Evolutionary conservation across 1,140 invertebrate genomes (phyloP), one percentile per base, ranked within the genome.

Genomic region (Conus ventricosus): DNA sequence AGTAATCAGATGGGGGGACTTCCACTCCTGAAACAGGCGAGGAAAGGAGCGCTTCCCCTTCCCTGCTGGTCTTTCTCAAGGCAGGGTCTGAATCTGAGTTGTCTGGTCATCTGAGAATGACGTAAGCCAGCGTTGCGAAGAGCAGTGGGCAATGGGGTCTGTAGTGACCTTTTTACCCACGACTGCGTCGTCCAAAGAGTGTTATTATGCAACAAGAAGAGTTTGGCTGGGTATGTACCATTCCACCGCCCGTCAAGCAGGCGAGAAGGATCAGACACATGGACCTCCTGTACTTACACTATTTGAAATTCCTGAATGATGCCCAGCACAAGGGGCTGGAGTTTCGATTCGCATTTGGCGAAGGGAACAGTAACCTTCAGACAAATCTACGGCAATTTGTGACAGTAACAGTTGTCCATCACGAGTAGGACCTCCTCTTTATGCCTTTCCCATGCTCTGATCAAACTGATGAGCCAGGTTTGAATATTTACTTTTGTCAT

Each of bases 41-140:
- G 25, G 75, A 78, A 78, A 78, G 75, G 75, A 78, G 75, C 75
- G 75, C 11, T 10, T 78, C 75, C 75, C 11, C 75, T 78, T 78
- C 75, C n/a, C 75, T 78, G 75, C 25, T 78, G 17, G n/a, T 78
- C 75, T 78, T 78, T 78, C 75, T 78, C 75, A 78, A 78, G 75
- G 75, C 75, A 78, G 75, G 75, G 75, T n/a, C 75, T 20, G 60
- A 63, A 63, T 63, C 60, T 63, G 60, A 63, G 60, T 63, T 63
- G 60, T 63, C 60, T 63, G 60, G 60, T 63, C 60, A 63, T 63
- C 60, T 63, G 60, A 63, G 60, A 63, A 63, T 63, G 60, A 78
- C 75, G 75, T 11, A 78, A 78, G 25, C 75, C 75, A 78, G 75
- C 17, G 17, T 78, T 78, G 75, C 75, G 75, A 78, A 78, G n/a